Base-by-base conservation (phyloP, 2,113 vertebrate genomes). In the Cinclus mexicanus region DNA sequence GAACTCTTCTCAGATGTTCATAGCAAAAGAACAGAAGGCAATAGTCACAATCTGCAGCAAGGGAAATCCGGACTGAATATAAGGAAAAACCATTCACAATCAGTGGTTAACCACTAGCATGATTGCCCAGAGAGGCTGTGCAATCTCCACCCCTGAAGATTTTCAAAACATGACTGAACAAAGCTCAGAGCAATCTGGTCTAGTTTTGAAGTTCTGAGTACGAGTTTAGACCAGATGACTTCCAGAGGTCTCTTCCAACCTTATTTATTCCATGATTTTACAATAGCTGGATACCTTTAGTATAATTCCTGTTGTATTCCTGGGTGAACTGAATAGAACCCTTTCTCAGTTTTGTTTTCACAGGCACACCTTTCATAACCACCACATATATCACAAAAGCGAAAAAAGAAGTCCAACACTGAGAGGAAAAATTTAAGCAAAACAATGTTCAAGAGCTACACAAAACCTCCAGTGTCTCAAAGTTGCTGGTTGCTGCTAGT, bases 381-480 rank as follows among this genome's bases (percentile, higher is more conserved):
- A 92, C 71, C 78, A 83, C 74, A 89, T 89, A 81, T 67, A 92
- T 92, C 89, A 95, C 65, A 89, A 92, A 94, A 82, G 68, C 77
- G 53, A 55, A 39, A 55, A 82, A 70, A 68, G 26, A 75, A 41
- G 14, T 69, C 55, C 68, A 74, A 57, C 25, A 33, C 19, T 16
- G 23, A 72, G 39, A 85, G 80, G 82, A 95, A 96, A 97, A 95
- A 83, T 21, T 84, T 83, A 95, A 94, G 55, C 56, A 74, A 90
- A 95, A 74, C 82, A 79, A 59, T 49, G 16, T 50, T 57, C 28
- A 83, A 94, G 87, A 83, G 61, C 70, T 87, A 76, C 63, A 97
- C 94, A 96, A 95, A 96, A 95, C 12, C 56, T 89, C 64, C 52
- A 95, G 56, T 97, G 96, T 97, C 87, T 88, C 59, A 63, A n/a